phyloP scores from a whole-genome alignment of 2,888 invertebrate species.

The Cistogaster globosa region DNA sequence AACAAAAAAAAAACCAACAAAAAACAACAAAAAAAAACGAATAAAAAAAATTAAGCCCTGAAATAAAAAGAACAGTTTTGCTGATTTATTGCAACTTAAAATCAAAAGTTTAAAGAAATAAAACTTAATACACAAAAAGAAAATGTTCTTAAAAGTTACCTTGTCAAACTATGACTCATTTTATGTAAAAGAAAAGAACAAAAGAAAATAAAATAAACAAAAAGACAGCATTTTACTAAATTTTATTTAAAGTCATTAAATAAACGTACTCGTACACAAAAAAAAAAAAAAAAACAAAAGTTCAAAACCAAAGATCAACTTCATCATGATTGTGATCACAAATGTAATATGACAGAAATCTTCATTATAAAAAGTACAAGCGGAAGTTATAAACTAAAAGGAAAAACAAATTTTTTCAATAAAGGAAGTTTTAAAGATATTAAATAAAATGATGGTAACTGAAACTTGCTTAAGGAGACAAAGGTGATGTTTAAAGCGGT shows the following conservation, averaged over 20 bases:
- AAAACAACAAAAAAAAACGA: no score
- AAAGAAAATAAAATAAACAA: neutral
- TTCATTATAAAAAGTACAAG: constrained; percentile 31
- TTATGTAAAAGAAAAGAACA: neutral
- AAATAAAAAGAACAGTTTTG: no score
- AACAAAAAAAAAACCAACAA: no score
- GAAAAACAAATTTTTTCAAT: constrained; percentile 10
- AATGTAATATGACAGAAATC: neutral
- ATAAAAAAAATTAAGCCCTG: no score
- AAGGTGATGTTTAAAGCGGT: constrained; percentile 49
- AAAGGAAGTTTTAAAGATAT: constrained; percentile 55
- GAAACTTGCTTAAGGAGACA: constrained; percentile 18
- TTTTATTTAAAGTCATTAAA: constrained; percentile 10
- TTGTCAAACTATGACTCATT: neutral
- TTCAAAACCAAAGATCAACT: constrained; percentile 53
- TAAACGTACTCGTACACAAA: neutral
- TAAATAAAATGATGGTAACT: constrained; percentile 39
- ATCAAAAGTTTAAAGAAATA: neutral
- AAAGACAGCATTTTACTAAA: constrained; percentile 9
- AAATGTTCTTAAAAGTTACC: neutral
- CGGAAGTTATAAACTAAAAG: constrained; percentile 55
- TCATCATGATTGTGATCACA: neutral
- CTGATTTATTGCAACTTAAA: neutral
- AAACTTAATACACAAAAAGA: neutral
- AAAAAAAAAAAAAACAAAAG: constrained; percentile 1